These are phyloP conservation scores for Alviniconcha marisindica DNA, from an alignment of 1,140 invertebrate species.

Conservation along the genomic window DNA sequence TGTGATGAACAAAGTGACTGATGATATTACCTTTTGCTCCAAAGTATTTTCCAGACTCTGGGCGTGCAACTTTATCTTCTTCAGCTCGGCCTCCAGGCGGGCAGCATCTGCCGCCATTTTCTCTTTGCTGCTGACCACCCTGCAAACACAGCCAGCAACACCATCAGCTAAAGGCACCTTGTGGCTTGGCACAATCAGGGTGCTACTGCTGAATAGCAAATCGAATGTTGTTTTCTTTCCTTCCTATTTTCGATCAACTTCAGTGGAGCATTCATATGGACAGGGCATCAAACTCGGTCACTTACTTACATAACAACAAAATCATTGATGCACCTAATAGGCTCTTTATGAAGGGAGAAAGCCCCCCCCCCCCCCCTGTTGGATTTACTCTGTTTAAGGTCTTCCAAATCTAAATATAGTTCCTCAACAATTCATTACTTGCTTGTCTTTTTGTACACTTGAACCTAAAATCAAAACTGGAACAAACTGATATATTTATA, in stretches of 20 bases:
- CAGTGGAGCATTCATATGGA: not conserved
- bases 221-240: not conserved
- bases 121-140: slow-evolving; percentile 1
- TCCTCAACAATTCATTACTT: no score
- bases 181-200: not conserved
- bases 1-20: no score
- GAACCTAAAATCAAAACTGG: no score
- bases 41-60: slow-evolving; percentile 82
- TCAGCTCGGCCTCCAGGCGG: slow-evolving; percentile 84
- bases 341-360: no score
- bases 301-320: no score
- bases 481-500: no score
- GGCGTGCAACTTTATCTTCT: slow-evolving; percentile 84
- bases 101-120: slow-evolving; percentile 79
- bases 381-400: no score
- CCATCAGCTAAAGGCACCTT: not conserved
- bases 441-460: no score
- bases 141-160: slow-evolving; percentile 3
- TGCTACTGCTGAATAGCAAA: not conserved
- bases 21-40: slow-evolving; percentile 78
- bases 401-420: no score
- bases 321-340: no score
- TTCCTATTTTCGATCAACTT: not conserved
- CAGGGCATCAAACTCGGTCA: not conserved
- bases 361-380: no score